Conservation (phyloP, 2,113 vertebrate species). For the Daphoenositta chrysoptera region DNA sequence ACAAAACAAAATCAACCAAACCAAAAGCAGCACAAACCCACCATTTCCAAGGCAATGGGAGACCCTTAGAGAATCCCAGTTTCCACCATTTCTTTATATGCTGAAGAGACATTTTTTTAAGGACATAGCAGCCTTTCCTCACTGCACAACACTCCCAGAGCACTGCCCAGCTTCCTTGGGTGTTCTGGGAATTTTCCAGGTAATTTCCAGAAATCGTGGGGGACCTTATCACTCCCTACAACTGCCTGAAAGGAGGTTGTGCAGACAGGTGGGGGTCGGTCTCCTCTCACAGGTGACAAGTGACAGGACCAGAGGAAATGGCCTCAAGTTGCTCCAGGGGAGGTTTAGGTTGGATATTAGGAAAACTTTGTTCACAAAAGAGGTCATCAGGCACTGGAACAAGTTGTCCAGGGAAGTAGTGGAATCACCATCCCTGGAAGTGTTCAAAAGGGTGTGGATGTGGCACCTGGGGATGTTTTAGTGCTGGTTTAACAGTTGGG, state of each 20-base stretch:
- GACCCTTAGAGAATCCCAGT: background rate
- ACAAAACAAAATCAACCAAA: background rate
- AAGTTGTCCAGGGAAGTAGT: background rate
- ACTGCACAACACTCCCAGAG: fast-evolving
- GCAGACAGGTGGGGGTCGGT: background rate
- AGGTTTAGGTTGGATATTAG: background rate
- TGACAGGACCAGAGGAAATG: background rate
- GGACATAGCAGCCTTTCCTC: background rate
- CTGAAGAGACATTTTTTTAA: background rate
- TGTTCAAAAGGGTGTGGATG: background rate
- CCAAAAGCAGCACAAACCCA: background rate
- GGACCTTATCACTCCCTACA: too few species aligned
- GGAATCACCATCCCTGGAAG: background rate
- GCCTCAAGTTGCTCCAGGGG: background rate
- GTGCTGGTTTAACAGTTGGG: background rate
- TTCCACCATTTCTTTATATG: background rate
- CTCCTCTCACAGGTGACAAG: background rate
- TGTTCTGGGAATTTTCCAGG: background rate
- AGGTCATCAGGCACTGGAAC: background rate
- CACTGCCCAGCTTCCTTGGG: background rate
- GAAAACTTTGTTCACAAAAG: background rate
- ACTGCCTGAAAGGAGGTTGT: background rate
- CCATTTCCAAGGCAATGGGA: fast-evolving
- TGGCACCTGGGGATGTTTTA: background rate
- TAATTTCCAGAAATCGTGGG: background rate